Percentiles rank a stretch among this genome's conserved stretches.
Evolutionary conservation across 2,113 vertebrate genomes (phyloP).

Genomic region (Saguinus midas): DNA sequence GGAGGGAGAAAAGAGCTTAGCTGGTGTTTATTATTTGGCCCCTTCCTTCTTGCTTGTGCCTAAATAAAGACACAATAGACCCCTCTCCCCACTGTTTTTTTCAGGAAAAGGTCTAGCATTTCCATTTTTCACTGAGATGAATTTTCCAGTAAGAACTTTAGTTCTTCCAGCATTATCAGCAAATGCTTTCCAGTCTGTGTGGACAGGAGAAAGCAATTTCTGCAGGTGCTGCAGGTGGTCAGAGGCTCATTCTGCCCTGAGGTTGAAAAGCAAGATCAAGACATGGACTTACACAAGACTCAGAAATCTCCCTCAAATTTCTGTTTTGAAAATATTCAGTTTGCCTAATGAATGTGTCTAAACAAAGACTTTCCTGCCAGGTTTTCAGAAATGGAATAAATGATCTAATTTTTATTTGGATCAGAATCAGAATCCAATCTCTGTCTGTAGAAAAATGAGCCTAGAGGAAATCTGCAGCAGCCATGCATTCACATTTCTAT

Average conservation of each 20-base stretch:
- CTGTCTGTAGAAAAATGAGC: constrained; percentile 53
- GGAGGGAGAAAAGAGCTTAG: not conserved
- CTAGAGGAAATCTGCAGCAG: constrained; percentile 30
- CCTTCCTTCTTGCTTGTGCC: not conserved
- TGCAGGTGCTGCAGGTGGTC: constrained; percentile 26
- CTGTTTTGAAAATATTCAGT: constrained; percentile 67
- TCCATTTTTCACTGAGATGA: constrained; percentile 17
- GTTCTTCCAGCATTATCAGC: not conserved
- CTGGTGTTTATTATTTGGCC: not conserved
- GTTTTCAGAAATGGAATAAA: constrained; percentile 70
- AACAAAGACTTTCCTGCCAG: constrained; percentile 73
- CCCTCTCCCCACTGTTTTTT: not conserved
- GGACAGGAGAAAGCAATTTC: not conserved
- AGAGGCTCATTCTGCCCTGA: constrained; percentile 14
- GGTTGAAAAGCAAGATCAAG: constrained; percentile 47
- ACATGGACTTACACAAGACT: constrained; percentile 18
- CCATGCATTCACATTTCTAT: not conserved
- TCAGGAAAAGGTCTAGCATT: not conserved
- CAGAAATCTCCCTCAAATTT: constrained; percentile 64
- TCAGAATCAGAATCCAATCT: constrained; percentile 60
- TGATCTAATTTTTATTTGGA: constrained; percentile 76
- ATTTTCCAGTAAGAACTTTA: constrained; percentile 11
- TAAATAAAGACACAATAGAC: not conserved
- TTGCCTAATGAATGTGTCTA: constrained; percentile 69
- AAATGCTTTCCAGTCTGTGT: not conserved